Evolutionary conservation across 2,113 vertebrate genomes (phyloP), one percentile per base, ranked within the genome.

Genomic region (Xiphias gladius): DNA sequence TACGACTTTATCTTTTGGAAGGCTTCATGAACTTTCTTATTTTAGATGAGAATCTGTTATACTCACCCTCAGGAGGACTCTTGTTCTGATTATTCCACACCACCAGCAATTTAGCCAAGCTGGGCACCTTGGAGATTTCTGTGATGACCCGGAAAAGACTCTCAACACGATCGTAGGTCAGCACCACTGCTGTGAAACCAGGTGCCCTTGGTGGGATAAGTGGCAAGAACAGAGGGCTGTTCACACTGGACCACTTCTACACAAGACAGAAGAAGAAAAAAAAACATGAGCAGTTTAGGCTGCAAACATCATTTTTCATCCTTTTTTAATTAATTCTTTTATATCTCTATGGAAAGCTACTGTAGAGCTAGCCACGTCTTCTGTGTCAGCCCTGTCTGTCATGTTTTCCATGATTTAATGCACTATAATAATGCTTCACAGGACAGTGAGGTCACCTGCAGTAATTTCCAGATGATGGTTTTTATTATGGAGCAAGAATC

Each of bases 1-100:
- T 14, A 8, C 3, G 16, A 46, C 24, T 57, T 16, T 1, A 61
- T 50, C 4, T 43, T 41, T 26, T 41, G 7, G 22, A 77, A 54
- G 73, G 20, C 19, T 70, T 65, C 1, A 59, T 46, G 8, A 74
- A 20, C 26, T 12, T 61, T 73, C 10, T 30, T 35, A 26, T 24
- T 78, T 67, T 61, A 14, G 5, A 35, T 7, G 24, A 39, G 10
- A 78, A 57, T 62, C 5, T 43, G 35, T 57, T n/a, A 2, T 22
- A 83, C 93, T 96, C 94, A 99, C 98, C 98, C 96, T 99, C 98
- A 9, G 98, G 98, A 5, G 98, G 98, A 83, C 95, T 97, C 90
- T 99, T 99, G 87, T 99, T 99, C 94, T 99, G 98, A 90, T 99
- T 99, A 90, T 99, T 99, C 98, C 98, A 99, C 65, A 99, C 98